Evolutionary conservation across 2,113 vertebrate genomes (phyloP), one percentile per base, ranked within the genome.

Genomic region (Brachionichthys hirsutus): DNA sequence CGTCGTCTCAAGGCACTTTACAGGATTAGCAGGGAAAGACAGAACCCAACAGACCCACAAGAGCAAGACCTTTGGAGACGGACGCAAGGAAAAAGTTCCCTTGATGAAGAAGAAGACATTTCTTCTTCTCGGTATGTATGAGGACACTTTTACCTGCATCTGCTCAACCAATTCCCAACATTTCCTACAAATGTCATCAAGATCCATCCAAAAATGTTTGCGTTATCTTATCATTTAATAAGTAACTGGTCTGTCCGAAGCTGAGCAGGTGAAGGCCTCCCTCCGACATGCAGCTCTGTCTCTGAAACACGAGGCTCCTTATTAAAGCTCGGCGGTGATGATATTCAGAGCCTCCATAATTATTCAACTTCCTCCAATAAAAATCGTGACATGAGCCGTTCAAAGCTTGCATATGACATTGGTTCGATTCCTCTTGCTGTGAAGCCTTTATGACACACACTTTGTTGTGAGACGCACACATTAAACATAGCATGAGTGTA

Each of bases 321-420:
- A 72, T 63, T 73, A 70, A 75, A 77, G 18, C 46, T 73, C 67
- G 56, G 74, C 54, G 51, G 67, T 70, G 63, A 43, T 63, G 38
- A 74, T 49, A 71, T 60, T 54, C 30, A 22, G 15, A 75, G 78
- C 46, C 44, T 30, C 36, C 62, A 24, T 80, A 76, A 82, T 81
- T 76, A 76, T 75, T 80, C 62, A 63, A 71, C 77, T 78, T 73
- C 75, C 66, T 69, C 67, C 70, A 85, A 85, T 88, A 84, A 87
- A 87, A 75, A 65, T 58, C 30, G 45, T 75, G 67, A 81, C 67
- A 77, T 77, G 68, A 43, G 72, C 73, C 75, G n/a, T 83, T 80
- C 78, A 80, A 80, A 67, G 49, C 57, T 67, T 71, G 51, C 61
- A 67, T 70, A 74, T 71, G 76, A 41, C 42, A 24, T 87, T 84